Conservation (phyloP, 2,113 vertebrate species). For the Sorex fumeus region DNA sequence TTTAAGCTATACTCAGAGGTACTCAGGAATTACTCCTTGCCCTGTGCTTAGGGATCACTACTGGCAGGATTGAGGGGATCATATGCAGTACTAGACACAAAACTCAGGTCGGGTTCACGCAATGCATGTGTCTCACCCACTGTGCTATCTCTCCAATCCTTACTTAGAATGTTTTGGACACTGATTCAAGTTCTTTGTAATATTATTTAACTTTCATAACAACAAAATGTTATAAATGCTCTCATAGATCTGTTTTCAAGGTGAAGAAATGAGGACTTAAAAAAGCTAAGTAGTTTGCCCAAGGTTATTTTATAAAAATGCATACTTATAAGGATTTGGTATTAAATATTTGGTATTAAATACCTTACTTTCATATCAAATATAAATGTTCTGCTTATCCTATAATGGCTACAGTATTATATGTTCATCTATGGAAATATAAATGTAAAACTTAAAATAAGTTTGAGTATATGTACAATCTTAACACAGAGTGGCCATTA, state of each 20-base stretch:
- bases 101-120: too few species aligned
- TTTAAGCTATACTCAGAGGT: too few species aligned
- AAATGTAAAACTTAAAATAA: constrained; percentile 55
- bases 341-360: neutral
- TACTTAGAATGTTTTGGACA: constrained; percentile 36
- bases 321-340: neutral
- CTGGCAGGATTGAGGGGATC: too few species aligned
- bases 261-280: constrained; percentile 35
- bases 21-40: too few species aligned
- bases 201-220: constrained; percentile 16
- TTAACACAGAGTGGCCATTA: neutral
- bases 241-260: constrained; percentile 25
- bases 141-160: too few species aligned
- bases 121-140: too few species aligned
- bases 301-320: constrained; percentile 41
- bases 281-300: constrained; percentile 3
- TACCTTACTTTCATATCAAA: neutral
- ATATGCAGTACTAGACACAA: too few species aligned
- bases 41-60: too few species aligned
- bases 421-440: constrained; percentile 39
- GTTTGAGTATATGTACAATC: constrained; percentile 45
- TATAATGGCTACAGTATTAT: constrained; percentile 69
- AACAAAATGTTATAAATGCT: neutral
- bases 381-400: constrained; percentile 53
- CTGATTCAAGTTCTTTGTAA: neutral